phyloP scores from a whole-genome alignment of 2,797 vertebrate species.

The Moxostoma hubbsi region DNA sequence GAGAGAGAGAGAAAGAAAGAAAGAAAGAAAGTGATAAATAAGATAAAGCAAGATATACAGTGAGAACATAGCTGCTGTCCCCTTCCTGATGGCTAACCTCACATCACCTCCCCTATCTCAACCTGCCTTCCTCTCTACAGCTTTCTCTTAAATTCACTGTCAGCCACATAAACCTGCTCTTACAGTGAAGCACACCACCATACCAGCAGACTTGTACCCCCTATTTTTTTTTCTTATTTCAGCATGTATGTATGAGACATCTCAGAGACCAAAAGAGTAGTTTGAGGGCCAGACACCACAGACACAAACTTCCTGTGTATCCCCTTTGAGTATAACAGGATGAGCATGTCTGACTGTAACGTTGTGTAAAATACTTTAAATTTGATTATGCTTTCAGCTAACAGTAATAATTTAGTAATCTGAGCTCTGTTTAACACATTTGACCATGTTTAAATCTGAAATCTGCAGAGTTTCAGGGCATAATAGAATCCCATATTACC shows the following conservation, averaged over 20 bases:
- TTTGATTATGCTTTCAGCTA: too few species aligned
- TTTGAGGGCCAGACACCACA: slow-evolving; percentile 27
- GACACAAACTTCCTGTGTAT: slow-evolving; percentile 20
- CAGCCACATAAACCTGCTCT: neutral
- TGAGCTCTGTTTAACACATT: too few species aligned
- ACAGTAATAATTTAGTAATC: too few species aligned
- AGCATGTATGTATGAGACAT: slow-evolving; percentile 2
- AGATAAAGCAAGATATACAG: neutral
- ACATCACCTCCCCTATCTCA: neutral
- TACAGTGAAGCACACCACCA: slow-evolving; percentile 11
- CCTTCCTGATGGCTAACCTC: slow-evolving; percentile 15
- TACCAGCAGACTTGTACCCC: neutral
- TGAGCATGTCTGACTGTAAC: too few species aligned
- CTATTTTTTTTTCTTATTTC: neutral
- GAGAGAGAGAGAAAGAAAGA: neutral
- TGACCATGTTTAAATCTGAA: too few species aligned
- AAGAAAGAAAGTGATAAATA: slow-evolving; percentile 7
- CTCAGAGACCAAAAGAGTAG: slow-evolving; percentile 42
- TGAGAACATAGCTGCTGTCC: neutral
- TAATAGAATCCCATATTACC: neutral
- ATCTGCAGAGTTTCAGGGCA: too few species aligned
- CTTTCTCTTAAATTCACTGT: slow-evolving; percentile 5
- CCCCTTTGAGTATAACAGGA: neutral
- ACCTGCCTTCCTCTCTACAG: neutral
- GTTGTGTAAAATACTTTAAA: neutral